These are phyloP conservation scores for Scolopax mira DNA, from an alignment of 2,113 vertebrate species.

Conservation along the genomic window DNA sequence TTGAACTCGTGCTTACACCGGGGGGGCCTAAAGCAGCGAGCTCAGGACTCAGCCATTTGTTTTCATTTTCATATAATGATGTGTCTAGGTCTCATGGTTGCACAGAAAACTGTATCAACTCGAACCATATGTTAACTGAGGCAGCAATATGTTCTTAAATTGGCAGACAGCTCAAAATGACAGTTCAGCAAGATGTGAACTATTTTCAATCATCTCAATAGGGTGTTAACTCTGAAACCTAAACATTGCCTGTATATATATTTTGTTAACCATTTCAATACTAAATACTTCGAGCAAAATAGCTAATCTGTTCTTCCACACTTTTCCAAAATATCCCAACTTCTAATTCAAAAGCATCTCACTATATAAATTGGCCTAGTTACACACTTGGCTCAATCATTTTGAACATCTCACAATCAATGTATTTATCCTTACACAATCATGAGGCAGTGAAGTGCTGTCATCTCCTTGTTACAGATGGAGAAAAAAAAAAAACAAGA, in stretches of 20 bases:
- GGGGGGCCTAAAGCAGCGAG: not conserved
- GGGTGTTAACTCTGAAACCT: conserved; percentile 59
- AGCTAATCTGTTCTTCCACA: not conserved
- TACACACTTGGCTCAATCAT: not conserved
- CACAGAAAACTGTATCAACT: conserved; percentile 65
- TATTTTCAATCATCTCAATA: conserved; percentile 68
- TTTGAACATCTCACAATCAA: not conserved
- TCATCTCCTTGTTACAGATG: conserved; percentile 22
- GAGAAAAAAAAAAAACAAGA: not conserved
- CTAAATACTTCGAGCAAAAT: not conserved
- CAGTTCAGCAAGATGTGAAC: conserved; percentile 65
- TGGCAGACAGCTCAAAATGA: conserved; percentile 67
- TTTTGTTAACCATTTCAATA: conserved; percentile 49
- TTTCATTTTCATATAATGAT: conserved; percentile 70
- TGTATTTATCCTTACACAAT: conserved; percentile 15
- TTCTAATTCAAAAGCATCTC: not conserved
- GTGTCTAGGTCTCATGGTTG: conserved; percentile 67
- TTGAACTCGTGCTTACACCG: conserved; percentile 8
- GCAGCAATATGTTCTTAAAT: conserved; percentile 70
- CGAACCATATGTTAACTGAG: conserved; percentile 65
- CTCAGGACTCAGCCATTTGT: conserved; percentile 55
- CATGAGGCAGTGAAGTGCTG: not conserved
- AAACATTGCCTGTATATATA: conserved; percentile 39
- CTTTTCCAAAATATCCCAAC: not conserved
- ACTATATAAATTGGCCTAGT: not conserved